Conservation (phyloP, 2,888 invertebrate species). For the Andrena marginata region DNA sequence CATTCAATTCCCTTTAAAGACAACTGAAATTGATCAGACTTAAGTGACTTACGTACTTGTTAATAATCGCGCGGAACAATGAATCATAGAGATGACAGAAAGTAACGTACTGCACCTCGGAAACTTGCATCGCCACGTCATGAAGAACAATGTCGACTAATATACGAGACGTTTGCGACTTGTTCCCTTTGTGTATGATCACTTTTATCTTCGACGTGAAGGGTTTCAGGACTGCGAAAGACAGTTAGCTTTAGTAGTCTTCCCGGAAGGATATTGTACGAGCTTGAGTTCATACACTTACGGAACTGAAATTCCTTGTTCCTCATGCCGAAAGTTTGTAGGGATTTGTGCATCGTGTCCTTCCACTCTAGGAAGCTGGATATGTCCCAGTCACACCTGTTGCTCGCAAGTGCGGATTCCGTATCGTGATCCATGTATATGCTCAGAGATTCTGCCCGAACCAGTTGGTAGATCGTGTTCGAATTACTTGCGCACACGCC, state of each 20-base stretch:
- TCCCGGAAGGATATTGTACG: not conserved
- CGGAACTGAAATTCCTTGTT: slow-evolving; percentile 92
- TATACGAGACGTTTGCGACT: slow-evolving; percentile 88
- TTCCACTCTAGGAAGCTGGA: slow-evolving; percentile 90
- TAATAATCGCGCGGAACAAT: slow-evolving; percentile 86
- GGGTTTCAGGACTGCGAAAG: slow-evolving; percentile 90
- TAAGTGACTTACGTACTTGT: slow-evolving; percentile 59
- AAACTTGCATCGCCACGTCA: slow-evolving; percentile 91
- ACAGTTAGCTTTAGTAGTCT: slow-evolving; percentile 13
- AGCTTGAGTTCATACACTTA: slow-evolving; percentile 85
- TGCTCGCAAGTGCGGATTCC: slow-evolving; percentile 76
- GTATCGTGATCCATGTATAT: slow-evolving; percentile 91
- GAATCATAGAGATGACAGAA: slow-evolving; percentile 87
- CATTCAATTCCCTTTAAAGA: not conserved
- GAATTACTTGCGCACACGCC: slow-evolving; percentile 88
- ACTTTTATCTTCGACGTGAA: slow-evolving; percentile 92
- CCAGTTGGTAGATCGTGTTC: slow-evolving; percentile 89
- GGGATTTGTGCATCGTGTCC: slow-evolving; percentile 90
- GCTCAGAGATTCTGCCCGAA: slow-evolving; percentile 91
- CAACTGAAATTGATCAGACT: not conserved
- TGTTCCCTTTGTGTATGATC: slow-evolving; percentile 89
- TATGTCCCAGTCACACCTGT: slow-evolving; percentile 79
- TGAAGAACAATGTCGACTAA: slow-evolving; percentile 89
- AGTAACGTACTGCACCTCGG: slow-evolving; percentile 90
- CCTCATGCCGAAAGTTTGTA: slow-evolving; percentile 92